Percentiles rank a stretch among this genome's conserved stretches.
Conservation (phyloP, 1,140 invertebrate genomes). For the Polypedilum pembai region DNA sequence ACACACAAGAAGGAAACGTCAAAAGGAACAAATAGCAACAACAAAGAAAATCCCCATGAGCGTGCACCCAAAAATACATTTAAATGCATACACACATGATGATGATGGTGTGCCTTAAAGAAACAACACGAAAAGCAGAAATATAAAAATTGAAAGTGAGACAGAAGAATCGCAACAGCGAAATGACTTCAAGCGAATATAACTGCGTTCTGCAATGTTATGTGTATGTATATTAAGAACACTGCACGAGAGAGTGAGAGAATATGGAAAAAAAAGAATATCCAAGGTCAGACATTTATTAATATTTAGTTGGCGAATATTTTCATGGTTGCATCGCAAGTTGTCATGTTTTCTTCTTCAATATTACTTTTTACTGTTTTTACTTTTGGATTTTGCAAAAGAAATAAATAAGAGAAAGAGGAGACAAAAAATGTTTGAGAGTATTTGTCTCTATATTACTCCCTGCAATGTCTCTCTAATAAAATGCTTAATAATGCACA, state of each 20-base stretch:
- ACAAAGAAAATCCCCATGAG: slow-evolving; percentile 4
- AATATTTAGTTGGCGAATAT: slow-evolving; percentile 28
- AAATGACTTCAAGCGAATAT: slow-evolving; percentile 27
- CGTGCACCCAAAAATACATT: neutral
- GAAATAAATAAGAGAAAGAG: no score
- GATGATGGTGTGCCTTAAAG: neutral
- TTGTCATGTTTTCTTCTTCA: slow-evolving; percentile 22
- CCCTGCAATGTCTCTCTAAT: no score
- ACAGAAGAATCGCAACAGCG: slow-evolving; percentile 26
- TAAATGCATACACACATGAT: slow-evolving; percentile 11
- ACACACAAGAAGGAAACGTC: slow-evolving; percentile 1
- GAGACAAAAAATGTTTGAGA: no score
- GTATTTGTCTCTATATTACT: no score
- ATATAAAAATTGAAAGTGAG: slow-evolving; percentile 29
- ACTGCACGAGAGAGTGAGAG: neutral
- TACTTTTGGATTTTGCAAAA: neutral
- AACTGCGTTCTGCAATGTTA: slow-evolving; percentile 25
- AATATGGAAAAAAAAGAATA: slow-evolving; percentile 10
- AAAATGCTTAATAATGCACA: no score
- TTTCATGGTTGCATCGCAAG: slow-evolving; percentile 25
- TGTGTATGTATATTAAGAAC: neutral
- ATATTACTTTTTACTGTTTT: slow-evolving; percentile 1
- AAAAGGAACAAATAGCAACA: slow-evolving; percentile 9
- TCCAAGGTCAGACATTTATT: slow-evolving; percentile 27
- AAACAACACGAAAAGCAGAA: slow-evolving; percentile 1